Conservation (phyloP, 2,797 vertebrate genomes). For the Okamejei kenojei region DNA sequence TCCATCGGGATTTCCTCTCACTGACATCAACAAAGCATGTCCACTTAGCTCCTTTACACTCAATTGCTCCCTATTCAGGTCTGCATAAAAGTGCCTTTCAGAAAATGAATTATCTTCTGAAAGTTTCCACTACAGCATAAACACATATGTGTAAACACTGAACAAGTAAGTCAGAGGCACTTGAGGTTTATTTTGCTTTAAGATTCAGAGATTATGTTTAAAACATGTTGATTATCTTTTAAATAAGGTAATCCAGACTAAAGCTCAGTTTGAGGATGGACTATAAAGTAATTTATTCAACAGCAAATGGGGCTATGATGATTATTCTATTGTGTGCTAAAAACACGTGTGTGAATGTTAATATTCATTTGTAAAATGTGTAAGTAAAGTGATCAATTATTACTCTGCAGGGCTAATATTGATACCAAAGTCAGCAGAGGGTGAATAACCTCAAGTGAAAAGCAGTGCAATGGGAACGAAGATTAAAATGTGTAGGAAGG, state of each 20-base stretch:
- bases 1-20: not conserved
- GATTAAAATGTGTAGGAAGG: too few relatives aligned
- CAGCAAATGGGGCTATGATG: not conserved
- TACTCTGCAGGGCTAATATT: constrained; percentile 40
- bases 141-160: not conserved
- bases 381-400: constrained; percentile 60
- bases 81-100: not conserved
- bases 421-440: not conserved
- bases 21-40: not conserved
- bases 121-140: not conserved
- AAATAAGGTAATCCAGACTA: not conserved
- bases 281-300: not conserved
- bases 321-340: not conserved
- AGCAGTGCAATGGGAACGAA: not conserved
- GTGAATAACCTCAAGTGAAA: not conserved
- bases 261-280: not conserved
- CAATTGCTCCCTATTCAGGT: not conserved
- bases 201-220: not conserved
- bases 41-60: not conserved
- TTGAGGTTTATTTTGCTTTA: not conserved
- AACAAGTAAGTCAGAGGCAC: not conserved
- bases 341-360: not conserved
- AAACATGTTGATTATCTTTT: not conserved
- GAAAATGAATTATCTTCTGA: not conserved
- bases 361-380: constrained; percentile 56